Percentiles rank a stretch among this genome's conserved stretches.
These are phyloP conservation scores for Haliclona indistincta DNA, from an alignment of 37 sponge, comb jelly and placozoan species.

Conservation along the genomic window DNA sequence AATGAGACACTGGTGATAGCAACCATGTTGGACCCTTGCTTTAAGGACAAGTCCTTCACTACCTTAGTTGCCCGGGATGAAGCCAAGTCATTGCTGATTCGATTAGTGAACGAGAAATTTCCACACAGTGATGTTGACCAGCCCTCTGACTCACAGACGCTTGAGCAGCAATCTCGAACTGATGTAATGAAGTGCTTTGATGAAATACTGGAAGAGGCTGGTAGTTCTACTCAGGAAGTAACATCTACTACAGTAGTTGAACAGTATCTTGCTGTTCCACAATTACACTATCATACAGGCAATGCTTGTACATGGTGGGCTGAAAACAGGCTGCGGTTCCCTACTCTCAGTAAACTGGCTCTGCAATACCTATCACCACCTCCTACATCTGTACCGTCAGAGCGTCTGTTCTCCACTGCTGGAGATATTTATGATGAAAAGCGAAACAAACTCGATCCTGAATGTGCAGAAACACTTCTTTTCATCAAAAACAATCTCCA, in stretches of 20 bases:
- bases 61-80: not conserved
- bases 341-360: slow-evolving; percentile 1
- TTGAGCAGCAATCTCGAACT: not conserved
- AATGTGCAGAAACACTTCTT: slow-evolving; percentile 20
- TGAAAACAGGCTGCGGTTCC: slow-evolving; percentile 1
- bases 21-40: slow-evolving; percentile 18
- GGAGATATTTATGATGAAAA: slow-evolving; percentile 18
- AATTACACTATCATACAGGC: not conserved
- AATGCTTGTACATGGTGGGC: slow-evolving; percentile 18
- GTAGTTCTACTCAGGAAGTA: not conserved
- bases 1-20: slow-evolving; percentile 6
- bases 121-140: too few species aligned
- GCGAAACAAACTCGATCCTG: slow-evolving; percentile 6
- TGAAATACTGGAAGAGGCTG: slow-evolving; percentile 18
- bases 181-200: slow-evolving; percentile 4
- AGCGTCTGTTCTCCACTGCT: slow-evolving; percentile 18
- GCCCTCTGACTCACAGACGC: not conserved
- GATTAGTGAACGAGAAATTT: not conserved
- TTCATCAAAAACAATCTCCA: slow-evolving; percentile 39
- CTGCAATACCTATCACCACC: slow-evolving; percentile 16
- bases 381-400: slow-evolving; percentile 26
- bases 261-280: slow-evolving; percentile 8
- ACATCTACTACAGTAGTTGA: not conserved
- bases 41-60: slow-evolving; percentile 27
- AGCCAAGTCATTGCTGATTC: slow-evolving; percentile 9